Evolutionary conservation across 2,113 vertebrate species (phyloP).

Genomic region (Micromys minutus): DNA sequence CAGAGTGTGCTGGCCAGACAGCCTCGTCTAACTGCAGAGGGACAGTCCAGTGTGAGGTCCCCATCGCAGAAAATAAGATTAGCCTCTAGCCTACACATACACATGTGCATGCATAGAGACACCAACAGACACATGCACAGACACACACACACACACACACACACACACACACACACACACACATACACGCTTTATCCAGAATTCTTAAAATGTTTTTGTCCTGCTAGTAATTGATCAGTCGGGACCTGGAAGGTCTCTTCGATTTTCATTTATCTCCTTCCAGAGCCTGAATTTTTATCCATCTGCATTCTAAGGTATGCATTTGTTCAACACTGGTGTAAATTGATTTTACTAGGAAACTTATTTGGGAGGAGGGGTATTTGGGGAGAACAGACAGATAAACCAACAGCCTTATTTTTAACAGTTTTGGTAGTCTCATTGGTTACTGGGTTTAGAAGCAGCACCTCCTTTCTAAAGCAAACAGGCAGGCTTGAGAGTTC

Average conservation of each 20-base stretch:
- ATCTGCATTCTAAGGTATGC: constrained; percentile 21
- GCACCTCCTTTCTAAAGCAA: background rate
- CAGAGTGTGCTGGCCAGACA: background rate
- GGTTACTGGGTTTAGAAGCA: constrained; percentile 28
- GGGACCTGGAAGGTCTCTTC: background rate
- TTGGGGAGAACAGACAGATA: background rate
- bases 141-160: background rate
- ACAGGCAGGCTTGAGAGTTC: constrained; percentile 26
- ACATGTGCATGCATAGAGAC: background rate
- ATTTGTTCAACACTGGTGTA: constrained; percentile 9
- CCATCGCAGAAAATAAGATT: background rate
- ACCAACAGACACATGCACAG: background rate
- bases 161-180: background rate
- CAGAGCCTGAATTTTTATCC: constrained; percentile 33
- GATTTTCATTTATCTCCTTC: constrained; percentile 10
- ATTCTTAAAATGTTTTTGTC: constrained; percentile 45
- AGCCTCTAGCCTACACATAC: background rate
- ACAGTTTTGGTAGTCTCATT: constrained; percentile 23
- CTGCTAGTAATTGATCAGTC: constrained; percentile 44
- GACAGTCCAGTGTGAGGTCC: background rate
- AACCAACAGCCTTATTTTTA: background rate
- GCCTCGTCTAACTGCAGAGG: background rate
- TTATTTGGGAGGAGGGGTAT: background rate
- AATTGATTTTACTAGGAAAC: constrained; percentile 56
- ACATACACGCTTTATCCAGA: background rate